These are phyloP conservation scores for Drosophila affinis DNA, from an alignment of 2,888 invertebrate species.

Conservation along the genomic window DNA sequence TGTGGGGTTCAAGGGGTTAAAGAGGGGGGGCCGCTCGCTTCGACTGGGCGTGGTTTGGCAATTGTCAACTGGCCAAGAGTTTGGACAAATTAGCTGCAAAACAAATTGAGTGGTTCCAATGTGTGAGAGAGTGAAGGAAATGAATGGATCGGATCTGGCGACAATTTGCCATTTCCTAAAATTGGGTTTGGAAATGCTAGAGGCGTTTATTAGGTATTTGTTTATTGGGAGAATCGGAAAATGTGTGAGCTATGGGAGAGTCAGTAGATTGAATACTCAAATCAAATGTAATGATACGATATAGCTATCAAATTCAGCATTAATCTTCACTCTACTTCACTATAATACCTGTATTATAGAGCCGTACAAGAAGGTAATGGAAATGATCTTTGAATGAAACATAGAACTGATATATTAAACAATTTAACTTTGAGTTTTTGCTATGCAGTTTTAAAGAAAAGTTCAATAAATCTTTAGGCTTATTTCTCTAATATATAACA, in stretches of 20 bases:
- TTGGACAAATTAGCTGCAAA: slow-evolving; percentile 58
- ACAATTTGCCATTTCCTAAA: not conserved
- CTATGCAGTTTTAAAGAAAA: no score
- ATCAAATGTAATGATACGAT: no score
- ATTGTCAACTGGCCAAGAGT: slow-evolving; percentile 39
- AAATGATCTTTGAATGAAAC: no score
- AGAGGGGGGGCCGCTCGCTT: not conserved
- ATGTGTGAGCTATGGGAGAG: not conserved
- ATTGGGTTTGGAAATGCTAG: not conserved
- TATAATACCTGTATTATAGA: no score
- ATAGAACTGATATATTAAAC: no score
- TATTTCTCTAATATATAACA: no score
- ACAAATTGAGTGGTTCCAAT: slow-evolving; percentile 35
- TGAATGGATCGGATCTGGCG: slow-evolving; percentile 5
- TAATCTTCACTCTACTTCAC: no score
- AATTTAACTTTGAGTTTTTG: no score
- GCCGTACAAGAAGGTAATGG: no score
- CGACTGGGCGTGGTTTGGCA: slow-evolving; percentile 17
- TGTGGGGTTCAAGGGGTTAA: not conserved
- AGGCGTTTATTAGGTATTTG: not conserved
- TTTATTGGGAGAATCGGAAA: not conserved
- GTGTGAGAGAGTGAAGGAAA: not conserved
- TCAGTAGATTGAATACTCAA: no score
- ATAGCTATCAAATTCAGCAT: no score
- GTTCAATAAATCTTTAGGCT: no score